Percentiles rank a stretch among this genome's conserved stretches.
These are phyloP conservation scores for Carollia perspicillata DNA, from an alignment of 2,113 vertebrate genomes.

Conservation along the genomic window DNA sequence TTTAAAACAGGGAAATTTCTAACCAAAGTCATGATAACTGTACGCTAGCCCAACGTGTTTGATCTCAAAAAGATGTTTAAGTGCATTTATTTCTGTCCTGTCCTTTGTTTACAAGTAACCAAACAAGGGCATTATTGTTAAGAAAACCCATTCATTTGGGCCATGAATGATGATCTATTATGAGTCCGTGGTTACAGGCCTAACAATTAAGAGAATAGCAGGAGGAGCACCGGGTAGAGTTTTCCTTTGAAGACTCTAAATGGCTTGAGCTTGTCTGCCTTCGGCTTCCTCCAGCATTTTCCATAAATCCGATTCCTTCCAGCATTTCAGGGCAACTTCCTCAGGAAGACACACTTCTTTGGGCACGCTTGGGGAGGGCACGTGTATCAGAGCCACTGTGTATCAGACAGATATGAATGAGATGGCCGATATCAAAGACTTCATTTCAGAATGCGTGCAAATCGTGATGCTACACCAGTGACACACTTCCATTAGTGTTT, in stretches of 20 bases:
- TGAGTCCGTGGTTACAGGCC: constrained; percentile 35
- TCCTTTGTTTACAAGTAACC: constrained; percentile 48
- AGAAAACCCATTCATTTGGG: constrained; percentile 65
- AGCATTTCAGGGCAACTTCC: constrained; percentile 10
- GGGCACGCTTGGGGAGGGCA: neutral
- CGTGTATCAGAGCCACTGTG: neutral
- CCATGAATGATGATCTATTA: constrained; percentile 69
- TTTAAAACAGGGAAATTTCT: constrained; percentile 13
- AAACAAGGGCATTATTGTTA: constrained; percentile 63
- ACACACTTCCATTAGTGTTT: neutral
- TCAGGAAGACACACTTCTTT: neutral
- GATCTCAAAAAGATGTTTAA: constrained; percentile 46
- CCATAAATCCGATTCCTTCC: neutral
- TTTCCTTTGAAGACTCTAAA: constrained; percentile 63
- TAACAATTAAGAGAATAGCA: constrained; percentile 56
- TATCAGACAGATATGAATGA: neutral
- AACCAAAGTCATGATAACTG: neutral
- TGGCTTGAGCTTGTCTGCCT: neutral
- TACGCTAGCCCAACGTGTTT: neutral
- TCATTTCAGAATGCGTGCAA: neutral
- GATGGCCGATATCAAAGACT: constrained; percentile 18
- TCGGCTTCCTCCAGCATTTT: constrained; percentile 46
- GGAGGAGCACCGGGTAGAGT: constrained; percentile 49
- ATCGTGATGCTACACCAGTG: neutral
- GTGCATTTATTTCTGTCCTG: constrained; percentile 43